Evolutionary conservation across 1,140 invertebrate species (phyloP).

Genomic region (Reticulitermes speratus): DNA sequence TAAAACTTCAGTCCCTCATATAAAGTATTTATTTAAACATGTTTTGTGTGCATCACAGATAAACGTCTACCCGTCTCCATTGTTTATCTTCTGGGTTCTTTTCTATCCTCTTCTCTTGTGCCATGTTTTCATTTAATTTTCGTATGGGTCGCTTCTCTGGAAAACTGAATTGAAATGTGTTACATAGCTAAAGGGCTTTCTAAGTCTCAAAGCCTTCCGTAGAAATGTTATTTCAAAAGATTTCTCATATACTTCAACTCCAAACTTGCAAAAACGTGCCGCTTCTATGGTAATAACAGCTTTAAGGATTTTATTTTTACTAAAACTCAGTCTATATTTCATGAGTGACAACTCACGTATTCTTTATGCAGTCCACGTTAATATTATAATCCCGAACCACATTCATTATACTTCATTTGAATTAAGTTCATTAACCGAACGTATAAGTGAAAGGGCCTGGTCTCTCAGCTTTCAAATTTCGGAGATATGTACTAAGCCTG

Average conservation of each 20-base stretch:
- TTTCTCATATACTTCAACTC: neutral
- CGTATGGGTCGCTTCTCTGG: neutral
- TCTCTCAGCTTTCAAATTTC: too few relatives aligned
- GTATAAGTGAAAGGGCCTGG: too few relatives aligned
- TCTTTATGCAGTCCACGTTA: too few relatives aligned
- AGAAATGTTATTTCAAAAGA: conserved; percentile 9
- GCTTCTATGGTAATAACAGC: neutral
- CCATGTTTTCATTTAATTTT: conserved; percentile 8
- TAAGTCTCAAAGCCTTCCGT: neutral
- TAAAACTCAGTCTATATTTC: too few relatives aligned
- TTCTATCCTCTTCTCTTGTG: neutral
- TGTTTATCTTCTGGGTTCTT: neutral
- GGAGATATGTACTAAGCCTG: too few relatives aligned
- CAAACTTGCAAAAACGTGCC: neutral
- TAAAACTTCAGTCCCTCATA: too few relatives aligned
- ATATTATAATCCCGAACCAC: too few relatives aligned
- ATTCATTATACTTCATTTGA: too few relatives aligned
- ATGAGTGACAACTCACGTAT: too few relatives aligned
- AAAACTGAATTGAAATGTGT: neutral
- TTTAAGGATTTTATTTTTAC: neutral
- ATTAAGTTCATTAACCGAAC: too few relatives aligned
- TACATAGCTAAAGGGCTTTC: neutral
- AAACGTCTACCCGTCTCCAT: neutral
- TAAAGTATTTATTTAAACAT: neutral
- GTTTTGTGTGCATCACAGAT: neutral